Base-by-base conservation (phyloP, 2,797 vertebrate species). In the Poeciliopsis presidionis region DNA sequence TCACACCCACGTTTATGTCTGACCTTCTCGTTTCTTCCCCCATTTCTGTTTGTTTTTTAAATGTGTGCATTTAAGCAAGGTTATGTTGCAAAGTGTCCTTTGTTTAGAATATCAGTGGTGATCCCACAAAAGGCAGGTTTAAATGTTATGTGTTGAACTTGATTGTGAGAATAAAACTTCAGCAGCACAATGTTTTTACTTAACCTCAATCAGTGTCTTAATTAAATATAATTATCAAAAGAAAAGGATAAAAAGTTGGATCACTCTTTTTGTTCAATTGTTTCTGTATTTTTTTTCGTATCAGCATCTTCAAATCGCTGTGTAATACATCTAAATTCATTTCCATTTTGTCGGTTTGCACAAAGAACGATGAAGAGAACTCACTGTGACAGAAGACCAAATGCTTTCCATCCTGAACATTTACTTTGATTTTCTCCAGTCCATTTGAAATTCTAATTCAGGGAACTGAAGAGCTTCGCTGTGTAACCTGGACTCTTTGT, bases 21-120 rank as follows among this genome's bases (percentile, higher is more conserved):
- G 91, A 93, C 89, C 90, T 94, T 94, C 92, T 53, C 77, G 72
- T 87, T 84, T 78, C 79, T 84, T 77, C 47, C n/a, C 74, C 74
- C 65, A 70, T 84, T 88, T 87, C 85, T 74, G 80, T 91, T 88
- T 86, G 75, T 53, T 90, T 90, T 90, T 89, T 85, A 86, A 90
- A 93, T 87, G 87, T 89, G 88, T 89, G 86, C 86, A 88, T 90
- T 92, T 90, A 84, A 87, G 90, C 72, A 82, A 87, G 79, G 91
- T 91, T 88, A 89, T 7, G 78, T 75, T 74, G 74, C 69, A 88
- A 87, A 88, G 65, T 78, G 75, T 90, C 84, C 84, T 73, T 46
- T 20, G 5, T 78, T 73, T 61, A 72, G 61, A 82, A 74, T 72
- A 72, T 57, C 67, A 70, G 28, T 70, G 76, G 84, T 84, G 28